A percentile compares a stretch with the other conserved stretches of the same genome.
Conservation (phyloP, 2,888 invertebrate species). For the Conchocele bisecta region DNA sequence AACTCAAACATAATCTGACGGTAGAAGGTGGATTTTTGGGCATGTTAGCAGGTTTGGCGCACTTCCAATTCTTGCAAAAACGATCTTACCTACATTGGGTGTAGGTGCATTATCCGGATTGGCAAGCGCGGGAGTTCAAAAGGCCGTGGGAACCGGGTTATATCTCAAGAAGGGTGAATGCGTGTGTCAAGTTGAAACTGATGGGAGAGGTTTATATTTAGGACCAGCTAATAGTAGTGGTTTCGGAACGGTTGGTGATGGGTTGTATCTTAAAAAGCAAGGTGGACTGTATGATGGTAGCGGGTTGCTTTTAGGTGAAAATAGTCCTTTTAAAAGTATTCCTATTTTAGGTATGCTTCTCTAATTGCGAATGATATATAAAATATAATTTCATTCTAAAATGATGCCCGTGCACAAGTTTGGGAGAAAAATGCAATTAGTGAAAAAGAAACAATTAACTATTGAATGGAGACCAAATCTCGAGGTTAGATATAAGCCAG, state of each 20-base stretch:
- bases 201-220: slow-evolving; percentile 47
- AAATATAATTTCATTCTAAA: background rate
- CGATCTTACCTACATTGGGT: slow-evolving; percentile 29
- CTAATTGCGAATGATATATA: no score
- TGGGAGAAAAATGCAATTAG: background rate
- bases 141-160: slow-evolving; percentile 19
- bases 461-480: background rate
- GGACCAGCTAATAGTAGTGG: slow-evolving; percentile 12
- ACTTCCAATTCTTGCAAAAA: slow-evolving; percentile 28
- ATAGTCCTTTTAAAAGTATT: slow-evolving; percentile 36
- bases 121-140: slow-evolving; percentile 31
- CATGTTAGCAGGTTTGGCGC: slow-evolving; percentile 23
- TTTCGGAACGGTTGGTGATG: slow-evolving; percentile 36
- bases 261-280: slow-evolving; percentile 36
- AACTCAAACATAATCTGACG: slow-evolving; percentile 33
- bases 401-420: background rate
- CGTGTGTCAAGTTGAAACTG: slow-evolving; percentile 45
- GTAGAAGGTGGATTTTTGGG: slow-evolving; percentile 37
- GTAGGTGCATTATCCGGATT: slow-evolving; percentile 41
- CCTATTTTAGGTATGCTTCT: slow-evolving; percentile 29
- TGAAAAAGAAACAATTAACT: background rate
- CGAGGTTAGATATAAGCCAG: background rate
- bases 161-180: slow-evolving; percentile 41
- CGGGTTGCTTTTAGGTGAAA: slow-evolving; percentile 19
- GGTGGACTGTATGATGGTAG: slow-evolving; percentile 26